Percentiles rank a stretch among this genome's conserved stretches.
Conservation (phyloP, 2,888 invertebrate genomes). For the Andrena fulva region DNA sequence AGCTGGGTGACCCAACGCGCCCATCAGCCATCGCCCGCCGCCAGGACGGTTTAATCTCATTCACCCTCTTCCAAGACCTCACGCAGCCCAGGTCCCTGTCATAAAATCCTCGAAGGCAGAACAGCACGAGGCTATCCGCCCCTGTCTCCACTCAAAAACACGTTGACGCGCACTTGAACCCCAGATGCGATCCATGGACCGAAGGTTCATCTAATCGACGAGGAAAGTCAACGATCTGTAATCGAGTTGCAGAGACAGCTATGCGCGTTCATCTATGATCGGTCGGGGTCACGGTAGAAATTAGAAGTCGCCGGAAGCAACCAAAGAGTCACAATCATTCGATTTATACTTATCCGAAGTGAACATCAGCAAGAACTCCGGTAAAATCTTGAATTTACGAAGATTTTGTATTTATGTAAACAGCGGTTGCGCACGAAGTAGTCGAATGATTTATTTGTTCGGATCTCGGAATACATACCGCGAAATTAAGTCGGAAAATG, state of each 20-base stretch:
- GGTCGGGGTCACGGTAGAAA: conserved; percentile 65
- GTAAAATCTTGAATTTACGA: background rate
- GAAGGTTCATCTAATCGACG: conserved; percentile 20
- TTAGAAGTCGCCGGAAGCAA: conserved; percentile 33
- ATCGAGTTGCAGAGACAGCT: conserved; percentile 47
- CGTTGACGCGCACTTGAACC: background rate
- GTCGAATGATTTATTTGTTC: conserved; percentile 3
- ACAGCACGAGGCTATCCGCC: no score
- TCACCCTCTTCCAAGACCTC: no score
- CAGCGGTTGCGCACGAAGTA: background rate
- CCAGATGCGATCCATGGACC: conserved; percentile 5
- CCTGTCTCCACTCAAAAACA: background rate
- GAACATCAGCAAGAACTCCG: background rate
- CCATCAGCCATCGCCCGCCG: no score
- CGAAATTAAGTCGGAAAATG: background rate
- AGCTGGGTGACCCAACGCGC: no score
- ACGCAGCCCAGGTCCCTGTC: no score
- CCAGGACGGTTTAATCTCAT: no score
- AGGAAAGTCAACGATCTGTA: conserved; percentile 60
- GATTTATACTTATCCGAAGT: background rate
- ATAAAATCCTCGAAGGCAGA: no score
- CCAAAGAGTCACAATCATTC: conserved; percentile 32
- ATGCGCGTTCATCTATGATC: conserved; percentile 52
- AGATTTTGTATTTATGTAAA: background rate
- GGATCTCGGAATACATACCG: background rate